These are phyloP conservation scores for Leucophenga maculata DNA, from an alignment of 2,888 invertebrate genomes.

Conservation along the genomic window DNA sequence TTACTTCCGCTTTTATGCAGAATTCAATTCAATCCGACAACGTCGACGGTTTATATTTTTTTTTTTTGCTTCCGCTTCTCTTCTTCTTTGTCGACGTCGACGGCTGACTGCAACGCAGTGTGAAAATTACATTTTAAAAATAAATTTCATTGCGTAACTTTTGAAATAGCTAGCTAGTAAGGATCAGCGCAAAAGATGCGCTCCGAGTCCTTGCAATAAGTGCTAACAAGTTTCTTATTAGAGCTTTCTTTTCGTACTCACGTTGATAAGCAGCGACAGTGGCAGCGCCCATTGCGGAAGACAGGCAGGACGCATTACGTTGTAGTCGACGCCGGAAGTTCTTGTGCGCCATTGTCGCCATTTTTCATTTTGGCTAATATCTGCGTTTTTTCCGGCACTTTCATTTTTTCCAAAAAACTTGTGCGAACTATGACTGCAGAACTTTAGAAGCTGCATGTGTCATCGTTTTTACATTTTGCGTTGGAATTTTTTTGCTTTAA, in stretches of 20 bases:
- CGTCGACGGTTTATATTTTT: too few species aligned
- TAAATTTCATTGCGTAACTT: conserved; percentile 5
- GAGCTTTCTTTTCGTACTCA: too few species aligned
- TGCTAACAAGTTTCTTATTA: background rate
- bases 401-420: conserved; percentile 40
- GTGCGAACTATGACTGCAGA: conserved; percentile 52
- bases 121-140: conserved; percentile 4
- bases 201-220: too few species aligned
- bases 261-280: background rate
- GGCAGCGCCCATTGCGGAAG: too few species aligned
- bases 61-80: too few species aligned
- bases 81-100: too few species aligned
- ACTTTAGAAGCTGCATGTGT: conserved; percentile 10
- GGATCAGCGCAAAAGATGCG: too few species aligned
- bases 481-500: background rate
- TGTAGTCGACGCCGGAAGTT: background rate
- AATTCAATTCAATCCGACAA: background rate
- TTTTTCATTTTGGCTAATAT: conserved; percentile 17
- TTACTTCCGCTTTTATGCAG: conserved; percentile 4
- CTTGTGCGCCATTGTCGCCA: conserved; percentile 8
- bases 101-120: background rate
- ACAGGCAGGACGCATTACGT: too few species aligned
- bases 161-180: background rate
- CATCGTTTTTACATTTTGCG: background rate
- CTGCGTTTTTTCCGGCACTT: background rate